A percentile compares a stretch with the other conserved stretches of the same genome.
Conservation (phyloP, 2,888 invertebrate genomes). For the Tridacna crocea region DNA sequence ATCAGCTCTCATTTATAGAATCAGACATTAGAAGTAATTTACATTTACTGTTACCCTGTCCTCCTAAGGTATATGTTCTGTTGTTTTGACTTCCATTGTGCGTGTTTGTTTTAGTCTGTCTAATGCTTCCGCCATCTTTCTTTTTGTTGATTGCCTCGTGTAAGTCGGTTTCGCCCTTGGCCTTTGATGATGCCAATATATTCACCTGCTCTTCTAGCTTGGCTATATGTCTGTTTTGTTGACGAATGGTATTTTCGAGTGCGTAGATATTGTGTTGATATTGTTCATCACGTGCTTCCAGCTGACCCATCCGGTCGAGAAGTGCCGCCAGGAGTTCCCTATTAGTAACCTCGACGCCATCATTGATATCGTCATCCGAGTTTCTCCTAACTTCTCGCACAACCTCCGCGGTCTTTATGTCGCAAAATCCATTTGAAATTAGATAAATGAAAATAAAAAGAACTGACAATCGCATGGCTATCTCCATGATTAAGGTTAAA, state of each 20-base stretch:
- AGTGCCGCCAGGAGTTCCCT: neutral
- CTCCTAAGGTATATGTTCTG: neutral
- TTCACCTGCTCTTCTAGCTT: neutral
- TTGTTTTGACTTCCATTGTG: neutral
- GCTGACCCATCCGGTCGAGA: neutral
- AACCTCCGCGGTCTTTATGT: too few relatives aligned
- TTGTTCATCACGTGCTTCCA: conserved; percentile 6
- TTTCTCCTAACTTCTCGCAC: too few relatives aligned
- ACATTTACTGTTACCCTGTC: neutral
- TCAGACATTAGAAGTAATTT: neutral
- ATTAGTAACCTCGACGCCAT: neutral
- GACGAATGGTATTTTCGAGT: neutral
- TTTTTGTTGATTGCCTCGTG: too few relatives aligned
- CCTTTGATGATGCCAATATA: neutral
- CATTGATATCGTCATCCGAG: neutral
- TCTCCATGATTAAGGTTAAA: too few relatives aligned
- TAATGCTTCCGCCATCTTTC: neutral
- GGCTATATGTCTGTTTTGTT: neutral
- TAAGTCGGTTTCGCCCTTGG: neutral
- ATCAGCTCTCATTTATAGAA: neutral
- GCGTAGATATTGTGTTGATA: neutral
- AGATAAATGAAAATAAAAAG: too few relatives aligned
- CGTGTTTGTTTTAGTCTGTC: neutral
- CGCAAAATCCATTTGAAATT: too few relatives aligned
- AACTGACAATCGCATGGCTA: too few relatives aligned